Base-by-base conservation (phyloP, 1,140 invertebrate genomes). In the Anthonomus grandis region DNA sequence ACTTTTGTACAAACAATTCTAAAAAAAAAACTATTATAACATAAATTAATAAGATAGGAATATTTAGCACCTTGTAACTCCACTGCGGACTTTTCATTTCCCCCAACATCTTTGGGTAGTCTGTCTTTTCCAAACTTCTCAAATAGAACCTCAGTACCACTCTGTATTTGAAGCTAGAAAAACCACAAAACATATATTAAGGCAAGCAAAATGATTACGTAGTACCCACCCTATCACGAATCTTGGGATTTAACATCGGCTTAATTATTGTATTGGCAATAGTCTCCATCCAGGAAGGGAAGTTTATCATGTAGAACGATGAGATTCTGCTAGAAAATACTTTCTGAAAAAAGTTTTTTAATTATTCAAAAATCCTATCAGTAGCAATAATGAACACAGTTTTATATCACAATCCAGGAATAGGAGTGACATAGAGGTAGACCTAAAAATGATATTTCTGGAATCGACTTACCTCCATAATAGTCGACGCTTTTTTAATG, bases 41-140 rank as follows among this genome's bases (percentile, higher is more conserved):
- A n/a, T n/a, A n/a, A n/a, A n/a, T n/a, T n/a, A n/a, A n/a, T n/a
- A n/a, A n/a, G n/a, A n/a, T n/a, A n/a, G n/a, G n/a, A n/a, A n/a
- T n/a, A n/a, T n/a, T n/a, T n/a, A n/a, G n/a, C n/a, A n/a, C n/a
- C n/a, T n/a, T n/a, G n/a, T n/a, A n/a, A n/a, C n/a, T n/a, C n/a
- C n/a, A n/a, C n/a, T n/a, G n/a, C n/a, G n/a, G n/a, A n/a, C n/a
- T n/a, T n/a, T n/a, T n/a, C n/a, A n/a, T 76, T 71, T 0, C 81
- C 81, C 0, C 81, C 81, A 42, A 79, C 81, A 54, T 83, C 80
- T 23, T 67, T 62, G 0, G 82, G 81, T 9, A 83, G 53, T 52
- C 79, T 71, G 42, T 74, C 64, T 59, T 74, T 74, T 0, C 79
- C 76, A 39, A 83, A 68, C 45, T 66, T 47, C 41, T 78, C 64